A percentile compares a stretch with the other conserved stretches of the same genome.
These are phyloP conservation scores for Trilocha varians DNA, from an alignment of 2,888 invertebrate genomes.

Conservation along the genomic window DNA sequence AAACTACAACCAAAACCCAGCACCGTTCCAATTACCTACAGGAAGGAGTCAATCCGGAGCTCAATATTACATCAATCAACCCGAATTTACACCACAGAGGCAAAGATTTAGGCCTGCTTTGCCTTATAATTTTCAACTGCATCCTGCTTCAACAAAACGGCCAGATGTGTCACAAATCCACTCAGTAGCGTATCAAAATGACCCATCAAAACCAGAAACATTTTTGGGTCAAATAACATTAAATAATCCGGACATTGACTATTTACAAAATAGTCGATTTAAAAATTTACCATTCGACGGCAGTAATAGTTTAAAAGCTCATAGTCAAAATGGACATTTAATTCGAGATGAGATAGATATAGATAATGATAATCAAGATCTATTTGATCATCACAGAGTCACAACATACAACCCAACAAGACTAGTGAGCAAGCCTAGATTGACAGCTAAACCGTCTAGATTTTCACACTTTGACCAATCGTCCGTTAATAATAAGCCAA, in stretches of 20 bases:
- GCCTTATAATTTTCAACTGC: slow-evolving; percentile 61
- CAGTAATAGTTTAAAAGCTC: slow-evolving; percentile 58
- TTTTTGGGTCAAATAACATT: slow-evolving; percentile 76
- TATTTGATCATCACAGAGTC: slow-evolving; percentile 58
- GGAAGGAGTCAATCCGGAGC: slow-evolving; percentile 62
- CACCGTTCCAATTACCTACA: slow-evolving; percentile 63
- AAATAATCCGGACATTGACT: slow-evolving; percentile 72
- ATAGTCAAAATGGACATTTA: slow-evolving; percentile 56
- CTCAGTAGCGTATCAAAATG: slow-evolving; percentile 70
- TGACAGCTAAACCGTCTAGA: slow-evolving; percentile 44
- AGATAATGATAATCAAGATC: slow-evolving; percentile 56
- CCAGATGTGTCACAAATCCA: slow-evolving; percentile 74
- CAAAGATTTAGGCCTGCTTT: slow-evolving; percentile 56
- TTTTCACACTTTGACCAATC: slow-evolving; percentile 39
- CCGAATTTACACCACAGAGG: slow-evolving; percentile 51
- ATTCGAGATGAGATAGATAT: slow-evolving; percentile 52
- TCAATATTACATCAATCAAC: slow-evolving; percentile 63
- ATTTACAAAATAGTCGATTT: slow-evolving; percentile 56
- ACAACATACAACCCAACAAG: slow-evolving; percentile 65
- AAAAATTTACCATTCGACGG: slow-evolving; percentile 63
- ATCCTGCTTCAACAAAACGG: slow-evolving; percentile 65
- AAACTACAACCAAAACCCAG: slow-evolving; percentile 64
- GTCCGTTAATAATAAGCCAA: slow-evolving; percentile 27
- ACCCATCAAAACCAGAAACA: slow-evolving; percentile 75
- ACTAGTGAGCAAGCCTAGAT: slow-evolving; percentile 47